A percentile compares a stretch with the other conserved stretches of the same genome.
phyloP scores from a whole-genome alignment of 1,140 invertebrate genomes.

The Drosophila ananassae region DNA sequence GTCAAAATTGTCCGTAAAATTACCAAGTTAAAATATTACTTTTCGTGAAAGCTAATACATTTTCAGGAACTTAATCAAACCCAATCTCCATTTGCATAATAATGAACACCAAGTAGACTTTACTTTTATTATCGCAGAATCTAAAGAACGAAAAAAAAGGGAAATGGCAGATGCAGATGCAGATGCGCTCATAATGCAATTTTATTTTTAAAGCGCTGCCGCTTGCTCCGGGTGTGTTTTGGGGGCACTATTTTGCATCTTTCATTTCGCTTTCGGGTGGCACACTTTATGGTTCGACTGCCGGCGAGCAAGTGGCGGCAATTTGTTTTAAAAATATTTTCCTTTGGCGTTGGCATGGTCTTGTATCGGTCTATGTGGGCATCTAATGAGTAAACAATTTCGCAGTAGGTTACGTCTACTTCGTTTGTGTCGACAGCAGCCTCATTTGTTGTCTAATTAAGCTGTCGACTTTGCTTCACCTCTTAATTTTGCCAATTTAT shows the following conservation, averaged over 20 bases:
- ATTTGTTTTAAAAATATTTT: slow-evolving; percentile 73
- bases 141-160: slow-evolving; percentile 10
- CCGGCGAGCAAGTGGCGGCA: slow-evolving; percentile 65
- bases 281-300: slow-evolving; percentile 60
- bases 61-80: too few species aligned
- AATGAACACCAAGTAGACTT: slow-evolving; percentile 9
- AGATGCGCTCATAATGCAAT: slow-evolving; percentile 76
- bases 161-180: slow-evolving; percentile 46
- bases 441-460: slow-evolving; percentile 57
- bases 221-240: slow-evolving; percentile 23
- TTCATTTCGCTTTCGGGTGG: slow-evolving; percentile 45
- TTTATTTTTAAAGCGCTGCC: slow-evolving; percentile 77
- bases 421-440: slow-evolving; percentile 33
- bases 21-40: background rate
- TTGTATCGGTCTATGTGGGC: slow-evolving; percentile 32
- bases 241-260: slow-evolving; percentile 10
- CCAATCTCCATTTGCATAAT: slow-evolving; percentile 18
- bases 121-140: slow-evolving; percentile 9
- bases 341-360: slow-evolving; percentile 23
- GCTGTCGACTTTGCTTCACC: slow-evolving; percentile 35
- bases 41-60: too few species aligned
- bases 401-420: slow-evolving; percentile 14
- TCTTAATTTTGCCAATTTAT: slow-evolving; percentile 35
- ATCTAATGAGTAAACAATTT: slow-evolving; percentile 50
- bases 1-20: background rate